Evolutionary conservation across 2,113 vertebrate species (phyloP).

Genomic region (Melanotaenia duboulayi): DNA sequence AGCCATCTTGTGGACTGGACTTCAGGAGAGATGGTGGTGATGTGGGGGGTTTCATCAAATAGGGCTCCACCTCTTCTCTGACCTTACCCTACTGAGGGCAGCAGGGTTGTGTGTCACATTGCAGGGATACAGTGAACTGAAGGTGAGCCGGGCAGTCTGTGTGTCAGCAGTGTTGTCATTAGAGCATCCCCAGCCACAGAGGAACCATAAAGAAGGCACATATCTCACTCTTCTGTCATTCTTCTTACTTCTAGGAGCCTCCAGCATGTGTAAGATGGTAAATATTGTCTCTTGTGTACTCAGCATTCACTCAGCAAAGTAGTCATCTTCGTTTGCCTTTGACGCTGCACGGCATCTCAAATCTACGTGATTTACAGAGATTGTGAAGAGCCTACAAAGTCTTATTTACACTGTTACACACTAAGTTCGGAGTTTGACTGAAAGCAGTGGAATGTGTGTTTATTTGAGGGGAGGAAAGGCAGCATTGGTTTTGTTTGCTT

Average conservation of each 20-base stretch:
- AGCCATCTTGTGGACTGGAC: conserved; percentile 42
- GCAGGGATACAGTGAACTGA: conserved; percentile 34
- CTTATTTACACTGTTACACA: conserved; percentile 58
- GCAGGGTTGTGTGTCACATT: conserved; percentile 26
- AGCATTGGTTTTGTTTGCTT: conserved; percentile 68
- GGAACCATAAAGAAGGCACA: conserved; percentile 53
- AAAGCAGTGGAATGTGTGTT: conserved; percentile 63
- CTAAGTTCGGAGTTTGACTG: conserved; percentile 42
- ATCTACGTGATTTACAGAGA: conserved; percentile 67
- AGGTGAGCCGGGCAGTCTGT: conserved; percentile 62
- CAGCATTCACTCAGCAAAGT: conserved; percentile 3
- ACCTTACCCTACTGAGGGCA: conserved; percentile 54
- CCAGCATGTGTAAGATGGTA: conserved; percentile 54
- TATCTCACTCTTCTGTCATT: conserved; percentile 56
- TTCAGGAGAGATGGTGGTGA: background rate
- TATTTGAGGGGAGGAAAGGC: conserved; percentile 66
- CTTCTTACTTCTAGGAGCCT: conserved; percentile 13
- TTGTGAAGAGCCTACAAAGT: conserved; percentile 27
- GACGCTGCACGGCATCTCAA: conserved; percentile 8
- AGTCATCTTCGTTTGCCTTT: conserved; percentile 39
- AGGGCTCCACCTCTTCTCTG: conserved; percentile 42
- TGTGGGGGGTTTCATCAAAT: conserved; percentile 34
- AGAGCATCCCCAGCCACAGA: conserved; percentile 31
- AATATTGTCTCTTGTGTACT: conserved; percentile 70
- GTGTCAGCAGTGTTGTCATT: conserved; percentile 24